A percentile compares a stretch with the other conserved stretches of the same genome.
Evolutionary conservation across 1,140 invertebrate species (phyloP).

Genomic region (Meloidogyne exigua): DNA sequence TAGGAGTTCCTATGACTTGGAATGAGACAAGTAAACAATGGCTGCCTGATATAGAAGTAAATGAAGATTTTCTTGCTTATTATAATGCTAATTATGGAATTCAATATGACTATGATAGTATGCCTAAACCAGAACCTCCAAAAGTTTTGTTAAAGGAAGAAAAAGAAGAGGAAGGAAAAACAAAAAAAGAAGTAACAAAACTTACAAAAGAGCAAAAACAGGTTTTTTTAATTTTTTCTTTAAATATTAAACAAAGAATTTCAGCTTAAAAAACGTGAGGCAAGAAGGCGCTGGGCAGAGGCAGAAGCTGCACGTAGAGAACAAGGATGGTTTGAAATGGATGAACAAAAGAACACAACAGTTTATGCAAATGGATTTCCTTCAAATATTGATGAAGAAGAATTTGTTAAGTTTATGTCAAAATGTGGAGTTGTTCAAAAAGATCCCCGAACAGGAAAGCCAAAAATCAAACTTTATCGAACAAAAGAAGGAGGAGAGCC

Average conservation of each 20-base stretch:
- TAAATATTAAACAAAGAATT: not conserved
- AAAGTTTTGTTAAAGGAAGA: constrained; percentile 5
- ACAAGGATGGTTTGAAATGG: constrained; percentile 84
- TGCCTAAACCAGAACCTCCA: constrained; percentile 60
- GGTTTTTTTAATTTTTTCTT: constrained; percentile 38
- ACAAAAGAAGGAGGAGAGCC: constrained; percentile 75
- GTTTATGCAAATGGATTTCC: constrained; percentile 94
- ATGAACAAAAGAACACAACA: constrained; percentile 88
- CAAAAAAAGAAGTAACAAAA: constrained; percentile 53
- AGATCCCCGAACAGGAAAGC: constrained; percentile 73
- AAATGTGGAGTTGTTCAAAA: constrained; percentile 57
- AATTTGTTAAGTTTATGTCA: constrained; percentile 66
- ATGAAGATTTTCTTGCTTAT: constrained; percentile 90
- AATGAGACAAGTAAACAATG: constrained; percentile 51
- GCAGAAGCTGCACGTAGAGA: constrained; percentile 29
- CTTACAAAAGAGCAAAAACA: constrained; percentile 64
- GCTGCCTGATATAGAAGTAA: constrained; percentile 70
- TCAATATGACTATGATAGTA: constrained; percentile 50
- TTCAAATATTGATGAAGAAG: constrained; percentile 77
- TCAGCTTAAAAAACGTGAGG: constrained; percentile 8
- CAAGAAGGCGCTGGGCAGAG: constrained; percentile 6
- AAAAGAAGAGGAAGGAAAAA: constrained; percentile 40
- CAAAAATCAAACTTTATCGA: constrained; percentile 90
- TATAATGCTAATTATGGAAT: constrained; percentile 95
- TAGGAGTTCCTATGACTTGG: constrained; percentile 49